Conservation (phyloP, 2,113 vertebrate genomes). For the Hypomesus transpacificus region DNA sequence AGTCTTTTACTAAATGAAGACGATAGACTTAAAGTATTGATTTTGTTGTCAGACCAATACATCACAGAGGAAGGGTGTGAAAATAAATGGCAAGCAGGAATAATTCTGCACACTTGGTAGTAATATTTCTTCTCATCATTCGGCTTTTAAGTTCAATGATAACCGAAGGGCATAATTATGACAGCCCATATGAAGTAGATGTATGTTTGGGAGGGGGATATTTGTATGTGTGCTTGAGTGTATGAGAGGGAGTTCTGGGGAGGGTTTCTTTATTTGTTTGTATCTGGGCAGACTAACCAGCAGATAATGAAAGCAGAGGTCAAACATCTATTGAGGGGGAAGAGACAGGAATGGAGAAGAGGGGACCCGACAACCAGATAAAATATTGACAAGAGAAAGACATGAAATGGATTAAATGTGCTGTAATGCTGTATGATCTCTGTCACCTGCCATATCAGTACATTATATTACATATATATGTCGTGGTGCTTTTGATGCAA, state of each 20-base stretch:
- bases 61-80: background rate
- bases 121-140: background rate
- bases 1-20: too few species aligned
- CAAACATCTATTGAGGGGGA: too few species aligned
- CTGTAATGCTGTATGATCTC: background rate
- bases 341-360: too few species aligned
- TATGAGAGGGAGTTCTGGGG: background rate
- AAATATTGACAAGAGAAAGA: too few species aligned
- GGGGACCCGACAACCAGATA: too few species aligned
- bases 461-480: background rate
- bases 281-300: too few species aligned
- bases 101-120: background rate
- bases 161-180: background rate
- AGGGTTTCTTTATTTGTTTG: too few species aligned
- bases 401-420: background rate
- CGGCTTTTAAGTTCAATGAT: background rate
- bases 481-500: background rate
- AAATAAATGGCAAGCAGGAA: background rate
- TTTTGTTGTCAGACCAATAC: background rate
- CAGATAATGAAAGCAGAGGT: too few species aligned
- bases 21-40: background rate
- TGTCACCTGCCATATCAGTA: constrained; percentile 17
- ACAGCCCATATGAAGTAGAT: background rate
- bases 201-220: background rate
- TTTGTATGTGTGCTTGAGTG: background rate